These are phyloP conservation scores for Diaphora mendica DNA, from an alignment of 2,888 invertebrate species.

Conservation along the genomic window DNA sequence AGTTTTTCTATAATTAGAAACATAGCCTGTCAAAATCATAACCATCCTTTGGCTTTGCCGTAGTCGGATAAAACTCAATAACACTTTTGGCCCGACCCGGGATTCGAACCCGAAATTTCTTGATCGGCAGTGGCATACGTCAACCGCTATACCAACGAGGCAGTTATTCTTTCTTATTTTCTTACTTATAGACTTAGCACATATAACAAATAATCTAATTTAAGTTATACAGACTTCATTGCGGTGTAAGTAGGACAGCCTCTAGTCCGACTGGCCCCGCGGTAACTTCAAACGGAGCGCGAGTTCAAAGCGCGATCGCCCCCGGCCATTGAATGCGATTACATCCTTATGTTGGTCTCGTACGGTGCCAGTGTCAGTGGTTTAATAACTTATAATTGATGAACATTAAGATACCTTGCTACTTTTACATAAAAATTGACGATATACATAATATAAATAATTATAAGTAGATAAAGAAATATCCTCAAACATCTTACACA, in stretches of 20 bases:
- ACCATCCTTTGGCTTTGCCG: too few species aligned
- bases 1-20: too few species aligned
- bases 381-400: constrained; percentile 31
- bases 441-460: not conserved
- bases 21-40: too few species aligned
- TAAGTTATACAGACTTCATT: not conserved
- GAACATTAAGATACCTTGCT: not conserved
- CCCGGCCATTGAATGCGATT: constrained; percentile 51
- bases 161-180: not conserved
- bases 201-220: not conserved
- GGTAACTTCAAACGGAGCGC: constrained; percentile 71
- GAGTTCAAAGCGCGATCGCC: constrained; percentile 69
- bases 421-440: not conserved
- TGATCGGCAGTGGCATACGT: too few species aligned
- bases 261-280: constrained; percentile 63
- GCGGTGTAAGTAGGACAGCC: constrained; percentile 55
- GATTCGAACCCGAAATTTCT: too few species aligned
- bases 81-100: too few species aligned
- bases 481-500: too few species aligned
- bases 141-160: too few species aligned
- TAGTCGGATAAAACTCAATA: too few species aligned
- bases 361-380: constrained; percentile 38
- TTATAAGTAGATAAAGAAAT: too few species aligned
- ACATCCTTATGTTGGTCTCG: constrained; percentile 46
- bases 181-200: not conserved